These are phyloP conservation scores for Anoplopoma fimbria DNA, from an alignment of 2,113 vertebrate genomes.

Conservation along the genomic window DNA sequence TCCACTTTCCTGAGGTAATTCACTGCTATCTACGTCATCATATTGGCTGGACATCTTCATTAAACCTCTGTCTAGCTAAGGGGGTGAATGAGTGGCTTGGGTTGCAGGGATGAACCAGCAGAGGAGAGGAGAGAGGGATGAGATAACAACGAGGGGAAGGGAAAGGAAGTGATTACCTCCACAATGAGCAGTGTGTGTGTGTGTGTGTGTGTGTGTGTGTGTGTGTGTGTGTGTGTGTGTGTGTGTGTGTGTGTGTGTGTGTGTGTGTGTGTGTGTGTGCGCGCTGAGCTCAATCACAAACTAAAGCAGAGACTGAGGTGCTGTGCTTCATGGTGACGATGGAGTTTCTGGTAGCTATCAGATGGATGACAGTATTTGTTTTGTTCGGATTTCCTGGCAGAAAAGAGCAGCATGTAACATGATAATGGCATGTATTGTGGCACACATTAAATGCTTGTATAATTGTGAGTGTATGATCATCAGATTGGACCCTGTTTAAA, in stretches of 20 bases:
- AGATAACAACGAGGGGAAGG: slow-evolving; percentile 6
- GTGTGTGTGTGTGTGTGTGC: background rate
- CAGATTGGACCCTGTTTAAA: background rate
- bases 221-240: background rate
- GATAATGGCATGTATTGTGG: background rate
- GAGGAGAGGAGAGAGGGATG: slow-evolving; percentile 23
- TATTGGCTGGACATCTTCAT: slow-evolving; percentile 38
- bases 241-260: background rate
- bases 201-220: background rate
- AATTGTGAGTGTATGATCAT: background rate
- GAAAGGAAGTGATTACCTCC: slow-evolving; percentile 23
- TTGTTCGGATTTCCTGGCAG: background rate
- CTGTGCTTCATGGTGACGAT: too few relatives aligned
- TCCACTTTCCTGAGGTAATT: background rate
- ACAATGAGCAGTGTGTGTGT: background rate
- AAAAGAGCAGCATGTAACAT: background rate
- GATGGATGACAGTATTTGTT: background rate
- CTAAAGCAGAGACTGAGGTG: slow-evolving; percentile 2
- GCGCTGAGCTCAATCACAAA: slow-evolving; percentile 29
- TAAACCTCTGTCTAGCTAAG: slow-evolving; percentile 22
- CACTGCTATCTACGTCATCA: slow-evolving; percentile 16
- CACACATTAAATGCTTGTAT: background rate
- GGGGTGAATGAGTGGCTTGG: background rate
- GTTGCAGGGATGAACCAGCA: background rate
- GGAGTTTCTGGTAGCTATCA: background rate